Percentiles rank a stretch among this genome's conserved stretches.
phyloP scores from a whole-genome alignment of 2,888 invertebrate species.

The Prenolepis imparis region DNA sequence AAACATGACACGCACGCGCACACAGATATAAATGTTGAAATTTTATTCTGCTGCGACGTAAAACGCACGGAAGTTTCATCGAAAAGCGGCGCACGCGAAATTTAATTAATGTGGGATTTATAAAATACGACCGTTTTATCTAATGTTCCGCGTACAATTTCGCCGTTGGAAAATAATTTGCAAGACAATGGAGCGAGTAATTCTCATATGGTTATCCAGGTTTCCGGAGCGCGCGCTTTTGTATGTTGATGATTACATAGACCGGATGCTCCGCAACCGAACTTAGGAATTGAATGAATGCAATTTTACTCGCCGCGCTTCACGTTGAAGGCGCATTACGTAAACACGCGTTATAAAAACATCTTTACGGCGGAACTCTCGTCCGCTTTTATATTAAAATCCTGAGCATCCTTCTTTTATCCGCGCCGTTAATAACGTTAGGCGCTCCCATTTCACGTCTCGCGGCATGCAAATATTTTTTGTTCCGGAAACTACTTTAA shows the following conservation, averaged over 20 bases:
- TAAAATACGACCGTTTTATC: slow-evolving; percentile 45
- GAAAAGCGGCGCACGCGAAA: slow-evolving; percentile 24
- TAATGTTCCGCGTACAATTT: slow-evolving; percentile 7
- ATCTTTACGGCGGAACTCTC: slow-evolving; percentile 50
- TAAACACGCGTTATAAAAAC: slow-evolving; percentile 55
- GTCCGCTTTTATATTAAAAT: slow-evolving; percentile 57
- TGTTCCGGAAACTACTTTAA: slow-evolving; percentile 45
- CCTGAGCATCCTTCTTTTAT: slow-evolving; percentile 52
- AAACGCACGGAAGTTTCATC: slow-evolving; percentile 27
- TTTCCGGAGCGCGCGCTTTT: slow-evolving; percentile 30
- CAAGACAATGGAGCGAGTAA: slow-evolving; percentile 51
- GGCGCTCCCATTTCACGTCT: slow-evolving; percentile 47
- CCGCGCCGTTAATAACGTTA: slow-evolving; percentile 55
- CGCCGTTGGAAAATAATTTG: slow-evolving; percentile 52
- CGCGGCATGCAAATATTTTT: slow-evolving; percentile 56
- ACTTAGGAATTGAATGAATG: slow-evolving; percentile 43
- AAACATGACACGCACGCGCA: neutral
- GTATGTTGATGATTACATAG: slow-evolving; percentile 42
- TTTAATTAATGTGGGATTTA: slow-evolving; percentile 50
- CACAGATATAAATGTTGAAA: slow-evolving; percentile 4
- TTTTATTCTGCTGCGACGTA: slow-evolving; percentile 7
- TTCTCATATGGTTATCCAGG: slow-evolving; percentile 35
- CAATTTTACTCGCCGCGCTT: slow-evolving; percentile 46
- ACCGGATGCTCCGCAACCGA: slow-evolving; percentile 40
- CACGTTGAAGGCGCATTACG: slow-evolving; percentile 45